A percentile compares a stretch with the other conserved stretches of the same genome.
These are phyloP conservation scores for Prochilodus magdalenae DNA, from an alignment of 2,113 vertebrate genomes.

Conservation along the genomic window DNA sequence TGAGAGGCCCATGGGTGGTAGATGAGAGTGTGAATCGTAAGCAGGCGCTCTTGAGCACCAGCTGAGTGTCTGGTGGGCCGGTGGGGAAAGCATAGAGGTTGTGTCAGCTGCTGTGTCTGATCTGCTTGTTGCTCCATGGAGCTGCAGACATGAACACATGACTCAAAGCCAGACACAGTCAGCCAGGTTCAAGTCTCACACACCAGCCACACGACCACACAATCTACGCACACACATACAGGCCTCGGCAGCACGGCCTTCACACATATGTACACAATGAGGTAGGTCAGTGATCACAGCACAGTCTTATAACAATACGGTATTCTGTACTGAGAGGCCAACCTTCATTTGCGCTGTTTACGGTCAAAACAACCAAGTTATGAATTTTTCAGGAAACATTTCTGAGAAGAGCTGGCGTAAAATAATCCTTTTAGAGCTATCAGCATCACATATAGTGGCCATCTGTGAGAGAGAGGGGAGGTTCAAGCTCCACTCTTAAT, in stretches of 20 bases:
- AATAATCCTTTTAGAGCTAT: too few species aligned
- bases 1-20: not conserved
- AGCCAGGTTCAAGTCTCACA: conserved; percentile 31
- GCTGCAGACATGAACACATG: conserved; percentile 40
- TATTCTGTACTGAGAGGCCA: too few species aligned
- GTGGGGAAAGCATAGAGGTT: not conserved
- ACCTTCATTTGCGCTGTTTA: too few species aligned
- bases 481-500: too few species aligned
- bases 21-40: not conserved
- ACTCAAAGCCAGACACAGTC: conserved; percentile 44
- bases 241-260: conserved; percentile 53
- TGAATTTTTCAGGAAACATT: too few species aligned
- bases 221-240: conserved; percentile 32
- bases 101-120: conserved; percentile 47
- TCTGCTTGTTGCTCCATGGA: not conserved
- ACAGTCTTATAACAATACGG: not conserved
- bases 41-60: conserved; percentile 8
- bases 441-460: too few species aligned
- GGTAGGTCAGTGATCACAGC: not conserved
- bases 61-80: not conserved
- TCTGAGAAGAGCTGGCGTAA: too few species aligned
- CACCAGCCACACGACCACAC: conserved; percentile 43
- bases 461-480: too few species aligned
- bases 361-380: too few species aligned
- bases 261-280: conserved; percentile 24